Base-by-base conservation (phyloP, 2,113 vertebrate species). In the Lepus timidus region DNA sequence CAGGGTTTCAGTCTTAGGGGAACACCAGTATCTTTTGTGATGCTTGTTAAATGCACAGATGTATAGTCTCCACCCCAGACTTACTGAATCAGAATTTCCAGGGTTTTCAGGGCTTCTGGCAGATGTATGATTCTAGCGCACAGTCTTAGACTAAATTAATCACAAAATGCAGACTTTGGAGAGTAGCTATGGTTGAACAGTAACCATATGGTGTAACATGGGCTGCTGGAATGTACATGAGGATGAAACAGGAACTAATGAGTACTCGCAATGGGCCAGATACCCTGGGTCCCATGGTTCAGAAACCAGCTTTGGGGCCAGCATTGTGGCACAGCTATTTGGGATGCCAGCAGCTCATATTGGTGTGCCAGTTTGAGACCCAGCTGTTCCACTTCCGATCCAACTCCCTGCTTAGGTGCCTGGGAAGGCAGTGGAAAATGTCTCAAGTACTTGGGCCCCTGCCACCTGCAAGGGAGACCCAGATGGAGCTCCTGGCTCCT, bases 1-100 rank as follows among this genome's bases (percentile, higher is more conserved):
- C 36, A 80, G 44, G 27, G 16, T 88, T 65, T 73, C 23, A 33
- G 44, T 25, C 27, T 58, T 84, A 27, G 20, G 29, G 64, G 31
- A n/a, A 49, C 44, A 70, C 29, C 25, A 71, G 22, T 33, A 65
- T 58, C 36, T 71, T 86, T 55, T 20, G 49, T 49, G 61, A 92
- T 44, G 9, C 23, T 89, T 90, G 22, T 76, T 70, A 92, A 85
- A 64, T 25, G 23, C 64, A 11, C 39, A 76, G 17, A 81, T 76
- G 10, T 9, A 31, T 73, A 11, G 65, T 16, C 39, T 23, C 5
- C 65, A 62, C n/a, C 49, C 80, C 29, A 89, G 39, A 49, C n/a
- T 88, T 93, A 25, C 65, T 75, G 64, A 44, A 52, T 88, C 51
- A 79, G 76, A 88, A 91, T 87, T 81, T 67, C 44, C 25, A 76